phyloP scores from a whole-genome alignment of 2,113 vertebrate genomes.

The Ifrita kowaldi region DNA sequence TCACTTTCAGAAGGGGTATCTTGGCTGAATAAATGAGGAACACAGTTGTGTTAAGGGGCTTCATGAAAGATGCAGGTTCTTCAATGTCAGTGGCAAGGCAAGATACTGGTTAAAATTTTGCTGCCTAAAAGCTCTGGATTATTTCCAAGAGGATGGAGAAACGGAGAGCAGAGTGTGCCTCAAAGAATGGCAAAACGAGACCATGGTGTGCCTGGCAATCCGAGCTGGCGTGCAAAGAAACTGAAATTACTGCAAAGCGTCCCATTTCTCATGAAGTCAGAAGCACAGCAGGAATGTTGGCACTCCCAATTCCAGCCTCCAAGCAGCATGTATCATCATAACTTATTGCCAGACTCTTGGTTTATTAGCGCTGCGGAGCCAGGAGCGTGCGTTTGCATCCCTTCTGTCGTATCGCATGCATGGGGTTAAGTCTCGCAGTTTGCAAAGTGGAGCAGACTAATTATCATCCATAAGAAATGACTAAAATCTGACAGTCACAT shows the following conservation, averaged over 20 bases:
- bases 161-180: not conserved
- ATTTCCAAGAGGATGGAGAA: not conserved
- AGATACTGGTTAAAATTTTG: not conserved
- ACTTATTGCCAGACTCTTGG: not conserved
- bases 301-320: not conserved
- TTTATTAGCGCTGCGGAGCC: not conserved
- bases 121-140: not conserved
- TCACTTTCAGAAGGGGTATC: not conserved
- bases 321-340: not conserved
- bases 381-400: not conserved
- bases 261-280: conserved; percentile 25
- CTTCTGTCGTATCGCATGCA: not conserved
- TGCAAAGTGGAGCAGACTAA: not conserved
- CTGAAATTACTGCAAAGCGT: conserved; percentile 19
- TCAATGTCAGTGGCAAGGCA: not conserved
- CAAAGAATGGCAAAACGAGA: not conserved
- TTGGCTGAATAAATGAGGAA: not conserved
- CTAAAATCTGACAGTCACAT: not conserved
- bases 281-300: not conserved
- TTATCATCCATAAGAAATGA: not conserved
- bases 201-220: not conserved
- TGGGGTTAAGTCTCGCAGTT: not conserved
- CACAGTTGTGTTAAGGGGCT: not conserved
- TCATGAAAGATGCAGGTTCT: not conserved
- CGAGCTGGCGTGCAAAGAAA: not conserved